These are phyloP conservation scores for Hippopotamyrus pictus DNA, from an alignment of 2,797 vertebrate genomes.

Conservation along the genomic window DNA sequence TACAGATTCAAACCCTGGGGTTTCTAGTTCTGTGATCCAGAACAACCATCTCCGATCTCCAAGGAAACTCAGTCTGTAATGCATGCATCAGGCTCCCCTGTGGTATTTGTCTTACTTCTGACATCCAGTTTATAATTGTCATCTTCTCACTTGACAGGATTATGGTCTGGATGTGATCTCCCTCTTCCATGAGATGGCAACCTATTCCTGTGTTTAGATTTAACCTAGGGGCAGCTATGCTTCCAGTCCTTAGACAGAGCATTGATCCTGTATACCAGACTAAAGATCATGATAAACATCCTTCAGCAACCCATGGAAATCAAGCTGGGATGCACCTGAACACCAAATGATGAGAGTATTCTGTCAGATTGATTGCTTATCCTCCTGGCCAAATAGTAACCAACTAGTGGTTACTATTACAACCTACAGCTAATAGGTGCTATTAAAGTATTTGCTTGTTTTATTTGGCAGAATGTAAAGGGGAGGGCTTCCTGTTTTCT, in stretches of 20 bases:
- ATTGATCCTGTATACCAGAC: neutral
- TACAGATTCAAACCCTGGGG: neutral
- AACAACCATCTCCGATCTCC: neutral
- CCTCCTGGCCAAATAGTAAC: neutral
- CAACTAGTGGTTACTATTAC: neutral
- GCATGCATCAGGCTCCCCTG: neutral
- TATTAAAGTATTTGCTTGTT: neutral
- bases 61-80: neutral
- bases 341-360: neutral
- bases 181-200: neutral
- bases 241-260: neutral
- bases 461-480: neutral
- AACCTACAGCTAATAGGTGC: neutral
- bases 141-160: slow-evolving; percentile 1
- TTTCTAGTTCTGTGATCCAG: neutral
- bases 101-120: neutral
- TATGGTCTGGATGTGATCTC: neutral
- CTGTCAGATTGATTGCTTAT: neutral
- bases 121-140: neutral
- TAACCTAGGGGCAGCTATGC: neutral
- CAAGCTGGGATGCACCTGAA: neutral
- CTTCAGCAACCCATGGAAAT: neutral
- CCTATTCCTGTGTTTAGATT: neutral
- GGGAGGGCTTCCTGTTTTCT: neutral
- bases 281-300: neutral